These are phyloP conservation scores for Melanotaenia trifasciata DNA, from an alignment of 2,797 vertebrate species.

Conservation along the genomic window DNA sequence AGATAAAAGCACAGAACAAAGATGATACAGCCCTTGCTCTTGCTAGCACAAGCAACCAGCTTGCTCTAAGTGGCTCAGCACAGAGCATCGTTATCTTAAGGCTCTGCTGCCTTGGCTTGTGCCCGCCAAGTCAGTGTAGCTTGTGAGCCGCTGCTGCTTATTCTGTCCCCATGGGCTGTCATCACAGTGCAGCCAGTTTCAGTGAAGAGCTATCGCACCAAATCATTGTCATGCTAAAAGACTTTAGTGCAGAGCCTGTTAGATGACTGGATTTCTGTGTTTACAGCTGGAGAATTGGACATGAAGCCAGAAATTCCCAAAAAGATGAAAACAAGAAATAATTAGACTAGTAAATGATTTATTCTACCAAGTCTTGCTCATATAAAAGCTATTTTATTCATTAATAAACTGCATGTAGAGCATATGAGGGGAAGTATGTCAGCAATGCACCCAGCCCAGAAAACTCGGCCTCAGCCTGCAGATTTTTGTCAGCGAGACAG, in stretches of 20 bases:
- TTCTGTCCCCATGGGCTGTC: conserved; percentile 65
- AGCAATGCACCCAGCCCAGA: conserved; percentile 26
- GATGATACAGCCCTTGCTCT: conserved; percentile 51
- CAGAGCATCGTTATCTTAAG: conserved; percentile 54
- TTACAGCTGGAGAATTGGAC: conserved; percentile 35
- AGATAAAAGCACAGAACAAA: conserved; percentile 74
- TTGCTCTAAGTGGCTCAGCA: conserved; percentile 35
- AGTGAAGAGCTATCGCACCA: conserved; percentile 57
- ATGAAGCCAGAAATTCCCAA: conserved; percentile 19
- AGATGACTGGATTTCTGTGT: conserved; percentile 36
- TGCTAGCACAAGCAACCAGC: conserved; percentile 51
- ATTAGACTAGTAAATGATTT: conserved; percentile 22
- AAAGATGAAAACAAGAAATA: conserved; percentile 13
- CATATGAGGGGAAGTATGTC: conserved; percentile 17
- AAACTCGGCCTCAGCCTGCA: conserved; percentile 22
- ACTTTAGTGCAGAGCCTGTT: conserved; percentile 33
- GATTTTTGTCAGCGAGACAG: conserved; percentile 24
- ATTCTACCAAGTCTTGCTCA: conserved; percentile 1
- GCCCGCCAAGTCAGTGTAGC: conserved; percentile 50
- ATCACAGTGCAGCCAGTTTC: conserved; percentile 45
- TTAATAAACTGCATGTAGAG: conserved; percentile 18
- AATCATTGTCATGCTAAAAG: conserved; percentile 63
- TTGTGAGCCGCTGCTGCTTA: conserved; percentile 62
- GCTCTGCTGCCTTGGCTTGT: conserved; percentile 46
- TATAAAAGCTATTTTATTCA: conserved; percentile 17